These are phyloP conservation scores for Dinomys branickii DNA, from an alignment of 2,113 vertebrate genomes.

Conservation along the genomic window DNA sequence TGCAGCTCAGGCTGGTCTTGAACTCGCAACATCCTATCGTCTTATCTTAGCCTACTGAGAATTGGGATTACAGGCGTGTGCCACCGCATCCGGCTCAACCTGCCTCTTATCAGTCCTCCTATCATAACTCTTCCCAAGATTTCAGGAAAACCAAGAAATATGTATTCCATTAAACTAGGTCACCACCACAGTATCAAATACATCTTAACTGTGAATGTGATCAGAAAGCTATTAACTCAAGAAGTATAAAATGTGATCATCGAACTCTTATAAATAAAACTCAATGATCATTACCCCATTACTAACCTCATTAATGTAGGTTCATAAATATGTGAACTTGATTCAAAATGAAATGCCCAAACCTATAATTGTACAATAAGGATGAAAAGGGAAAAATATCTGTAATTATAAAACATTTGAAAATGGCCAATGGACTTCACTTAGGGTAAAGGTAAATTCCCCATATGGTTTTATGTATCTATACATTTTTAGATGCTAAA, in stretches of 20 bases:
- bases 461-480: neutral
- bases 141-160: neutral
- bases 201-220: neutral
- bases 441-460: neutral
- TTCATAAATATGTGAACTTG: neutral
- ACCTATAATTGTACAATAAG: neutral
- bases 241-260: conserved; percentile 21
- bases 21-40: no score
- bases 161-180: neutral
- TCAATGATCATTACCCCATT: neutral
- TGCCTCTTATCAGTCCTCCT: neutral
- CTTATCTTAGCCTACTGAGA: no score
- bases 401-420: neutral
- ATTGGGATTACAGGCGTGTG: no score
- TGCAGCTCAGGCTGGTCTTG: no score
- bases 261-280: neutral
- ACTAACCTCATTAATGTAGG: neutral
- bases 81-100: neutral
- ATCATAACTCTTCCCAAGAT: neutral
- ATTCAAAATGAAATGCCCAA: conserved; percentile 27
- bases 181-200: neutral
- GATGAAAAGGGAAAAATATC: neutral
- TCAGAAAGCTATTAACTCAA: neutral
- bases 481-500: neutral
- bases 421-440: neutral